Evolutionary conservation across 1,140 invertebrate species (phyloP), one percentile per base, ranked within the genome.

Genomic region (Brachionus plicatilis): DNA sequence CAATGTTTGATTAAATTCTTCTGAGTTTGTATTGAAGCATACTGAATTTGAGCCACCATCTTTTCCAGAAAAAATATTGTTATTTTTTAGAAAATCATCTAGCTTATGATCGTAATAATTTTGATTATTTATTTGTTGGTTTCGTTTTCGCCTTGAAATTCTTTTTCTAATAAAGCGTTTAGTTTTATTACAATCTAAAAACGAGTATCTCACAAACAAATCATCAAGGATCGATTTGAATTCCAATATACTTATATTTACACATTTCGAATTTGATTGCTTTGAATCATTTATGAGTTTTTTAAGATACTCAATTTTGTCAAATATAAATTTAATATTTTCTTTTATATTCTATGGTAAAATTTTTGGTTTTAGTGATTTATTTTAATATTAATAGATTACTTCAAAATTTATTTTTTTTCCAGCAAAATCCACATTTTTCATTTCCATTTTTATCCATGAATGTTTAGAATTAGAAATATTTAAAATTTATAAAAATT

Each of bases 91-190:
- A 2, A 76, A 50, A 53, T 47, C 9, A 14, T 76, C 45, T 12
- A 76, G 11, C 50, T 50, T 76, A 11, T 27, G 27, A 76, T 76
- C 72, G 50, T 76, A 76, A 76, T 24, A 76, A 29, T 50, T 76
- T 27, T 76, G 43, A 27, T 76, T 76, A 27, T 76, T 76, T 27
- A 50, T 50, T 27, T 14, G 20, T 14, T 76, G 27, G 4, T 27
- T 29, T 27, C 47, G 43, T 47, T 76, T 50, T 7, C 72, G 41
- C 24, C 47, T 76, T 9, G 27, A 76, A 27, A 27, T 27, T 76
- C 72, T 47, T 76, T 50, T 76, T 76, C 12, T 50, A 14, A 76
- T 76, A 50, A 76, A 76, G 24, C 47, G 20, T 50, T 76, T 76
- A 50, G 72, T 76, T 76, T 76, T 50, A 17, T 33, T 76, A 27